A percentile compares a stretch with the other conserved stretches of the same genome.
These are phyloP conservation scores for Zosterops lateralis DNA, from an alignment of 2,113 vertebrate species.

Conservation along the genomic window DNA sequence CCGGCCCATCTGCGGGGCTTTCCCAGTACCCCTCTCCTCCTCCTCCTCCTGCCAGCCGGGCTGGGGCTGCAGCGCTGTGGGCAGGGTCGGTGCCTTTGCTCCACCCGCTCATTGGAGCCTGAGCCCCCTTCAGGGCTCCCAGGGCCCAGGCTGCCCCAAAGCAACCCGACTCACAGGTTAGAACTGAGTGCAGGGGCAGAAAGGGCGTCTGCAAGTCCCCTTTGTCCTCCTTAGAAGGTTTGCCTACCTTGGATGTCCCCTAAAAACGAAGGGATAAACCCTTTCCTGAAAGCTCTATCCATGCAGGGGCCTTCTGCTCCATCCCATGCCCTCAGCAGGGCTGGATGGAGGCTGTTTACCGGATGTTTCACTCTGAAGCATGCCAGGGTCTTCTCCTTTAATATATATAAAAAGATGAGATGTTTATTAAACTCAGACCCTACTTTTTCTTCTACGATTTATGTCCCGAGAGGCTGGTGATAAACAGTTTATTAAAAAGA, in stretches of 20 bases:
- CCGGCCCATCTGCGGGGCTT: neutral
- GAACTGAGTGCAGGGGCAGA: fast-evolving
- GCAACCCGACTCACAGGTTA: fast-evolving
- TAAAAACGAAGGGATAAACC: neutral
- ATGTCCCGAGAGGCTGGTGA: neutral
- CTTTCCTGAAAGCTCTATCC: neutral
- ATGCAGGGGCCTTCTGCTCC: neutral
- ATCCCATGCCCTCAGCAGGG: fast-evolving
- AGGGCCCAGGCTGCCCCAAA: neutral
- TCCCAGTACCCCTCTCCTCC: neutral
- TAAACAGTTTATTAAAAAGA: slow-evolving; percentile 54
- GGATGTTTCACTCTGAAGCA: neutral
- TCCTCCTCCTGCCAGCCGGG: neutral
- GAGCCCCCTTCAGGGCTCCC: neutral
- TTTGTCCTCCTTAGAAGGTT: neutral
- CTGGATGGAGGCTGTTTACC: neutral
- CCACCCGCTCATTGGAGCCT: fast-evolving
- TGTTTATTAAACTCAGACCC: slow-evolving; percentile 30
- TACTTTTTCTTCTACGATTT: neutral
- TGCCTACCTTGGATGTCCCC: neutral
- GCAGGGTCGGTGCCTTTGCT: fast-evolving
- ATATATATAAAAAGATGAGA: neutral
- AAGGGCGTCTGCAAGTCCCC: fast-evolving
- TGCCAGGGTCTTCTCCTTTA: neutral
- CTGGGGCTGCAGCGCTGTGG: fast-evolving